Base-by-base conservation (phyloP, 2,113 vertebrate genomes). In the Lepus timidus region DNA sequence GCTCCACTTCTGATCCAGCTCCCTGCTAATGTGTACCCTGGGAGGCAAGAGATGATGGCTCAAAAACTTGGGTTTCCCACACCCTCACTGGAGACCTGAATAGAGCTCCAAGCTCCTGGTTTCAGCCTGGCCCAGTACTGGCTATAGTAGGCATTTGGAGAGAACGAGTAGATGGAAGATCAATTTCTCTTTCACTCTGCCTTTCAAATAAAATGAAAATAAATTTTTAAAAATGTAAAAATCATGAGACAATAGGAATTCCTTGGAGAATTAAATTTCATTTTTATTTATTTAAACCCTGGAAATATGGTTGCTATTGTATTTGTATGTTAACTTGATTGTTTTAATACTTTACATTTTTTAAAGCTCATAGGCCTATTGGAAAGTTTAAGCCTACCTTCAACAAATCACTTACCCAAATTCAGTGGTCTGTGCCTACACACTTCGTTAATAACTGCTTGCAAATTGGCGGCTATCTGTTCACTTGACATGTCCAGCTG, bases 401-500 rank as follows among this genome's bases (percentile, higher is more conserved):
- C 20, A 90, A 36, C 36, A 0, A 19, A 73, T 4, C 52, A 87
- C 99, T 89, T 97, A 99, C 99, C 99, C 0, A 97, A 97, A 74
- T 94, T 83, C 1, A 98, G 88, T 0, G 99, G 98, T 95, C 98
- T 99, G 91, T 98, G 98, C 0, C 97, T 98, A 96, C 98, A 99
- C 33, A 99, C 98, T 7, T 99, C 99, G 0, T 90, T 74, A 91
- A 99, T 89, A 86, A 99, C 3, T 0, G 98, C 25, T 91, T 98
- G 97, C 1, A 99, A 97, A 97, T 99, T 99, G 88, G 98, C 98
- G 19, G 98, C 9, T 96, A 99, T 99, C 58, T 99, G 98, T 61
- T 99, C 98, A 92, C 81, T 96, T 17, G 99, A 97, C 99, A 99
- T 99, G 97, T 99, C 98, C 96, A 99, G 98, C 99, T 99, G 98